These are phyloP conservation scores for Esox lucius DNA, from an alignment of 2,797 vertebrate genomes.

Conservation along the genomic window DNA sequence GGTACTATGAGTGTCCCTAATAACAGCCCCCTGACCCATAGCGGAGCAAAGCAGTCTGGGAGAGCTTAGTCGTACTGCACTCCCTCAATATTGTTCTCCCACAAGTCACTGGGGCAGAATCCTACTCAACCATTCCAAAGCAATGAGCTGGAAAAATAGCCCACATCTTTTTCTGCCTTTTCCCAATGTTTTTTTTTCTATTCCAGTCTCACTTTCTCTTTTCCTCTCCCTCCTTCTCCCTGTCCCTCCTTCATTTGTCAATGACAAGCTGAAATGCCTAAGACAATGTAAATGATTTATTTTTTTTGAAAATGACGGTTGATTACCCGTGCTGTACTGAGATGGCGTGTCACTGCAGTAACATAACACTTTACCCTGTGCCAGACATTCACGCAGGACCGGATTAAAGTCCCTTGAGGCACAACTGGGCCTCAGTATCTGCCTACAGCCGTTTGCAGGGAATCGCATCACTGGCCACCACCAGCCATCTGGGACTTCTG, in stretches of 20 bases:
- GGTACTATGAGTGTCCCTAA: neutral
- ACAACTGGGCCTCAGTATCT: neutral
- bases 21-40: neutral
- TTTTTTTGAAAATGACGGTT: neutral
- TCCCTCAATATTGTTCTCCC: neutral
- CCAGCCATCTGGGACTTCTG: neutral
- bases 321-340: neutral
- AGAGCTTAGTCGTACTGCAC: neutral
- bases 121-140: neutral
- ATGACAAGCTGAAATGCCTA: neutral
- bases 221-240: neutral
- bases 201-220: neutral
- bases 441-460: neutral
- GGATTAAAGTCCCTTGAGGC: neutral
- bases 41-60: conserved; percentile 10
- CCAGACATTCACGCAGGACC: neutral
- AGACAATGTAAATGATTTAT: neutral
- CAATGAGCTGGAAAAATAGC: neutral
- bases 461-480: neutral
- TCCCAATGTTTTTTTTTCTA: neutral
- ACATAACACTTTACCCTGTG: neutral
- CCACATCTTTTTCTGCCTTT: neutral
- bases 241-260: neutral
- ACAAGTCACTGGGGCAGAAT: neutral
- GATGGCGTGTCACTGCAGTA: neutral